Evolutionary conservation across 1,140 invertebrate species (phyloP), one percentile per base, ranked within the genome.

Genomic region (Thalassaphorura encarpata): DNA sequence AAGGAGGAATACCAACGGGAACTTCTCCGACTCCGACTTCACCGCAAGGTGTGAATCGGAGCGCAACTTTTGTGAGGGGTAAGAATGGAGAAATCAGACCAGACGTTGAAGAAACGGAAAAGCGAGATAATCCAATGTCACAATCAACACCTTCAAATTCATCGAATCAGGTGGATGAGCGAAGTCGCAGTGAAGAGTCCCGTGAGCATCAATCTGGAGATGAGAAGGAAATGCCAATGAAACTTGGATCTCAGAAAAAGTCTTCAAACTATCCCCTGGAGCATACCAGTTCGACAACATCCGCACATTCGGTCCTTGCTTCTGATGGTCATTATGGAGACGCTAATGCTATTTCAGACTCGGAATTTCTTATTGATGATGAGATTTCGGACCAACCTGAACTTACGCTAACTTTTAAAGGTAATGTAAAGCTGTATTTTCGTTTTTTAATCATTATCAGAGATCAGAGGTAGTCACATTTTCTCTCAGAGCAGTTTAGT

Each of bases 351-450:
- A 78, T 81, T 56, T 80, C 80, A 43, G 81, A 82, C 39, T 75
- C 83, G 52, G 80, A 82, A 66, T 84, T 81, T 72, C 79, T 87
- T 40, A 86, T 87, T 58, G 89, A 92, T 67, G 89, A 92, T 65
- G 89, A 92, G 70, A 91, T 91, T 45, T 85, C 85, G 13, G 89
- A 92, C 71, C 89, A 92, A 68, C 89, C 89, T 11, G 87, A 81
- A 0, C 70, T 92, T 47, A 76, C 86, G 2, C 87, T 89, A 36
- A 63, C 57, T 18, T 63, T 60, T 50, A 62, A 62, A 62, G 61
- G 61, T n/a, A n/a, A n/a, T n/a, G n/a, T n/a, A n/a, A n/a, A n/a
- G n/a, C n/a, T n/a, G n/a, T n/a, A n/a, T n/a, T n/a, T n/a, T n/a
- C n/a, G n/a, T n/a, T n/a, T n/a, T n/a, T n/a, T n/a, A n/a, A n/a